Evolutionary conservation across 2,113 vertebrate species (phyloP).

Genomic region (Eptesicus fuscus): DNA sequence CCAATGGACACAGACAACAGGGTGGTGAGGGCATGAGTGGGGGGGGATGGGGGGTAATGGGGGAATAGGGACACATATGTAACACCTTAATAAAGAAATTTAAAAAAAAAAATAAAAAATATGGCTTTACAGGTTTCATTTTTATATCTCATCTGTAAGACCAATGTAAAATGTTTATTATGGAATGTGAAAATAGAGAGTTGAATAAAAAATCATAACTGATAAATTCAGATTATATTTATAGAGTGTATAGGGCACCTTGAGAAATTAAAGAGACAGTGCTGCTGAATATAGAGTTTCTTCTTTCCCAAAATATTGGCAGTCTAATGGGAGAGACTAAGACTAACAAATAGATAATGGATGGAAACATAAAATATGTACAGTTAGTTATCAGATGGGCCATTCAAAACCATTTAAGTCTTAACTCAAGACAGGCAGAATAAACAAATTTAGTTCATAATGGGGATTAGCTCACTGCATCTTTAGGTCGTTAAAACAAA

Average conservation of each 20-base stretch:
- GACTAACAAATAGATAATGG: not conserved
- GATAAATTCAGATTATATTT: not conserved
- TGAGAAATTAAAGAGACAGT: conserved; percentile 10
- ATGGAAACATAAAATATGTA: not conserved
- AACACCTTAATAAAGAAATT: too few species aligned
- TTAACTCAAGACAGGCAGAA: not conserved
- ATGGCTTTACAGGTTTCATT: not conserved
- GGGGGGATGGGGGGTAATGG: too few species aligned
- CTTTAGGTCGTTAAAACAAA: not conserved
- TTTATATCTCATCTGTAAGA: conserved; percentile 9
- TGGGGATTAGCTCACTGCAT: not conserved
- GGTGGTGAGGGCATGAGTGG: too few species aligned
- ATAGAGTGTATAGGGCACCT: not conserved
- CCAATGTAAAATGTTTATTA: not conserved
- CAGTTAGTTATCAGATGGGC: not conserved
- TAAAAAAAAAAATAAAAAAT: not conserved
- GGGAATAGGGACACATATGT: too few species aligned
- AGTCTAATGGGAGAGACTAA: conserved; percentile 13
- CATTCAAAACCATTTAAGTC: conserved; percentile 4
- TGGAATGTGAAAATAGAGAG: conserved; percentile 18
- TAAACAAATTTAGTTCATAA: conserved; percentile 14
- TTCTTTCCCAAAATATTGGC: conserved; percentile 12
- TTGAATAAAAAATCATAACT: conserved; percentile 21
- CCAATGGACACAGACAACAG: too few species aligned
- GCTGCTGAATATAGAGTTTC: not conserved